Conservation (phyloP, 2,113 vertebrate genomes). For the Corythornis madagascariensis region DNA sequence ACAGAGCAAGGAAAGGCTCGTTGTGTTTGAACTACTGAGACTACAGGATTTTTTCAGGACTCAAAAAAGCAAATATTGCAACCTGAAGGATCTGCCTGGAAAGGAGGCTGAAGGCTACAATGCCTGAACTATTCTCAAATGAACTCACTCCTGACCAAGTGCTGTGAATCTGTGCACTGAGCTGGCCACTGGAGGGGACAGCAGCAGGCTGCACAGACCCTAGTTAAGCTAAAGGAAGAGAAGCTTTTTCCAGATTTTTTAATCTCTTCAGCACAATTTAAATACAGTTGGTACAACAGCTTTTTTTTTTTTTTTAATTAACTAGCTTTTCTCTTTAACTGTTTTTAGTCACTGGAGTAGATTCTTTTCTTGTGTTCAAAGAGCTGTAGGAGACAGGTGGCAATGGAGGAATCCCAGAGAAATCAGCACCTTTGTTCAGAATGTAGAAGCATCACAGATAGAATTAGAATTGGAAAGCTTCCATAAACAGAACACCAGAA, state of each 20-base stretch:
- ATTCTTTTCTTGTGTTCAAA: not conserved
- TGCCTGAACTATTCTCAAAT: not conserved
- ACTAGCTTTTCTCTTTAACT: not conserved
- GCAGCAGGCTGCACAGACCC: not conserved
- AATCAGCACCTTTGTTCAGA: not conserved
- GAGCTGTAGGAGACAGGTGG: not conserved
- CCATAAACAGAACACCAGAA: not conserved
- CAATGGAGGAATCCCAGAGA: not conserved
- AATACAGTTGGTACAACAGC: not conserved
- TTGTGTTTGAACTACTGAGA: constrained; percentile 32
- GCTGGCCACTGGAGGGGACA: not conserved
- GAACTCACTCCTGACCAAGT: not conserved
- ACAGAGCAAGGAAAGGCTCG: constrained; percentile 66
- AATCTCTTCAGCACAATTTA: not conserved
- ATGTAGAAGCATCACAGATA: not conserved
- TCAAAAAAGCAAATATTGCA: constrained; percentile 53
- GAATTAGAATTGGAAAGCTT: not conserved
- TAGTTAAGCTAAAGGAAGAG: not conserved
- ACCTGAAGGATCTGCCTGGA: constrained; percentile 16
- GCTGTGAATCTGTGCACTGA: not conserved
- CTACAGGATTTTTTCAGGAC: constrained; percentile 18
- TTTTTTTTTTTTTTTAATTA: not conserved
- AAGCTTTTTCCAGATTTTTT: not conserved
- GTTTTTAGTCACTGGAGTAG: not conserved
- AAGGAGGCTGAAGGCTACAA: not conserved